Conservation (phyloP, 2,113 vertebrate species). For the Dipodomys spectabilis region DNA sequence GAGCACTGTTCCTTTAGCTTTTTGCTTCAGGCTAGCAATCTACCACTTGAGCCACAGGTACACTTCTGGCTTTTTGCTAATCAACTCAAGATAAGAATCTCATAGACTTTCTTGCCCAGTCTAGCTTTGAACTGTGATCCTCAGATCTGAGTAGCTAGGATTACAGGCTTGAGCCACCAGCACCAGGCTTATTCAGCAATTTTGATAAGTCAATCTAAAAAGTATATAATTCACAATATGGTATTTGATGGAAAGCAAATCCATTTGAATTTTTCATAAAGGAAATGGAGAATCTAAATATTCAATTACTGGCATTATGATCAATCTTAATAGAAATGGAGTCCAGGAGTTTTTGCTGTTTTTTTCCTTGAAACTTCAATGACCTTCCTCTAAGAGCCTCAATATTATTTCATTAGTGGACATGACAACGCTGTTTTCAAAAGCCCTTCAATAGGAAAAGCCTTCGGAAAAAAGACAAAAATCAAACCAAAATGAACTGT, state of each 20-base stretch:
- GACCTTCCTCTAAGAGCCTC: constrained; percentile 32
- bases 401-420: constrained; percentile 2
- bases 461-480: constrained; percentile 17
- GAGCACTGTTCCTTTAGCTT: no score
- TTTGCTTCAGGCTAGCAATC: no score
- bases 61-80: no score
- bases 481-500: constrained; percentile 20
- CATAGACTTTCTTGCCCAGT: no score
- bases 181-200: not conserved
- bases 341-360: not conserved
- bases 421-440: not conserved
- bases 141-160: no score
- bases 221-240: not conserved
- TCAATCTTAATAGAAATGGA: constrained; percentile 15
- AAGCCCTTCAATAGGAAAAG: constrained; percentile 1
- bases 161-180: no score
- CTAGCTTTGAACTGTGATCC: no score
- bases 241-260: constrained; percentile 16
- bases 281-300: not conserved
- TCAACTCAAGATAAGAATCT: no score
- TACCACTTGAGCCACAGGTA: no score
- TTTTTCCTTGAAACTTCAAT: constrained; percentile 28
- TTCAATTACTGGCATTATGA: not conserved
- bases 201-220: constrained; percentile 30
- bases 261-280: constrained; percentile 55